A percentile compares a stretch with the other conserved stretches of the same genome.
phyloP scores from a whole-genome alignment of 2,797 vertebrate genomes.

The Notamacropus eugenii region DNA sequence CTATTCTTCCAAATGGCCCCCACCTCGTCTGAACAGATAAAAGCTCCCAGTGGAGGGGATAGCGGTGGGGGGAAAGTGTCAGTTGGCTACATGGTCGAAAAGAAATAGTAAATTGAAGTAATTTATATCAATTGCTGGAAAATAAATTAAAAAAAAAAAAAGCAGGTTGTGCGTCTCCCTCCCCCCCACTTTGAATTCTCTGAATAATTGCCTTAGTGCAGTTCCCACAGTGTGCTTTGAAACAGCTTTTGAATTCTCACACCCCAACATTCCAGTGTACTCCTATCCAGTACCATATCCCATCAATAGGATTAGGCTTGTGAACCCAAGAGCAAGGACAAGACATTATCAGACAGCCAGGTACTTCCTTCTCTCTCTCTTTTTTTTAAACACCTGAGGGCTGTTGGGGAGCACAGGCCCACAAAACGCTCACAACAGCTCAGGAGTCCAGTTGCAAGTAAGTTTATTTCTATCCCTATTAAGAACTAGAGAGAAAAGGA shows the following conservation, averaged over 20 bases:
- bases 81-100: not conserved
- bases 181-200: too few relatives aligned
- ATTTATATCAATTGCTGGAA: not conserved
- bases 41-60: not conserved
- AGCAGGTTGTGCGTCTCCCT: not conserved
- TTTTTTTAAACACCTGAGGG: not conserved
- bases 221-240: not conserved
- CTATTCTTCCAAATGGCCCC: not conserved
- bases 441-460: not conserved
- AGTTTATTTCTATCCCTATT: not conserved
- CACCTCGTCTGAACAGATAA: not conserved
- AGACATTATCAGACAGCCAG: accelerated
- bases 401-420: not conserved
- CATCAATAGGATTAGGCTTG: accelerated
- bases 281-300: too few relatives aligned
- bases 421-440: not conserved
- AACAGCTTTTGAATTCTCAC: accelerated
- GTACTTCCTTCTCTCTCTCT: accelerated
- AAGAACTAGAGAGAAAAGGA: not conserved
- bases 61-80: too few relatives aligned
- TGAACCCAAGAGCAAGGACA: not conserved
- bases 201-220: not conserved
- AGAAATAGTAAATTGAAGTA: not conserved
- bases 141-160: not conserved
- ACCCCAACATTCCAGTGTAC: not conserved